Base-by-base conservation (phyloP, 2,888 invertebrate genomes). In the Elegia similella region DNA sequence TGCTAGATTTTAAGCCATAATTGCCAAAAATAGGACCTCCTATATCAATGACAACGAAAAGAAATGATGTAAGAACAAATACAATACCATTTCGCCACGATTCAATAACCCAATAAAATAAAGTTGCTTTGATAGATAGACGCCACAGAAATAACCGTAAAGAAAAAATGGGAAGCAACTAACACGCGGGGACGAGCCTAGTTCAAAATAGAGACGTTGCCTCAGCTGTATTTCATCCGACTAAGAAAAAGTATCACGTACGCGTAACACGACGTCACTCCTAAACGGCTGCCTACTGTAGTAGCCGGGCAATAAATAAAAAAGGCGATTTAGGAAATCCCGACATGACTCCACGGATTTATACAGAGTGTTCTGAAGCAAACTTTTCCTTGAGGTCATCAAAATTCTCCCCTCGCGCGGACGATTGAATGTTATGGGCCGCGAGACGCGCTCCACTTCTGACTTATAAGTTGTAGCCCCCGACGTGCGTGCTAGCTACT, bases 361-460 rank as follows among this genome's bases (percentile, higher is more conserved):
- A 88, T 88, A 86, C 85, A 82, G 82, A 85, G 84, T 87, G 82
- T 86, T 82, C 80, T 73, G 80, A 78, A 78, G 83, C 77, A 84
- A 88, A 87, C 75, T 87, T 86, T 87, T 88, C 85, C 81, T 87
- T 80, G 79, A 81, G 84, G 85, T 88, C 86, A 88, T 89, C 87
- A 86, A 82, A 87, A 89, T 88, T 88, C 88, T 80, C 78, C 83
- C 86, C 80, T 82, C 87, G 88, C 80, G 68, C 84, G 79, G 80
- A 83, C 89, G 88, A 89, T 88, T 88, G 88, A 89, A 89, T 88
- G 88, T 88, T 88, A 88, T 86, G 85, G 83, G 81, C 86, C 84
- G 82, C 80, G 83, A 84, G 86, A 82, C 81, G 82, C 82, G 82
- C 85, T 84, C 82, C 77, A 80, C 81, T 82, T 80, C 77, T 82